Evolutionary conservation across 1,140 invertebrate genomes (phyloP).

Genomic region (Apis mellifera): DNA sequence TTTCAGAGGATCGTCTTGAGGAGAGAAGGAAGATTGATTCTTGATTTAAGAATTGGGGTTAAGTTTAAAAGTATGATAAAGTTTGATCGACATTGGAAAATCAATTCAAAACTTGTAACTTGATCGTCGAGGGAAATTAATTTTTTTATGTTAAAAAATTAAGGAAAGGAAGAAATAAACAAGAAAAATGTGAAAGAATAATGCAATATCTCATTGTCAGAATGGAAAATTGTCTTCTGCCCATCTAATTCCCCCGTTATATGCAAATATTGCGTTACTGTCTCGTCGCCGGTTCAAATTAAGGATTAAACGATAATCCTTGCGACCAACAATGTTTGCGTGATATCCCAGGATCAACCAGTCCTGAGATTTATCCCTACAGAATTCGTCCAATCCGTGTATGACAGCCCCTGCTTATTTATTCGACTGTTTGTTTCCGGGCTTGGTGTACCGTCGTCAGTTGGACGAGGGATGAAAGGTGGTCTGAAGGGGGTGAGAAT

Average conservation of each 20-base stretch:
- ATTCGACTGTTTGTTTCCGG: constrained; percentile 24
- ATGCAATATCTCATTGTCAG: too few relatives aligned
- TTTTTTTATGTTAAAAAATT: too few relatives aligned
- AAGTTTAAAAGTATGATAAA: not conserved
- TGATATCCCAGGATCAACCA: constrained; percentile 24
- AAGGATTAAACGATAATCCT: constrained; percentile 45
- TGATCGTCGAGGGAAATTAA: too few relatives aligned
- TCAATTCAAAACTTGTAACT: too few relatives aligned
- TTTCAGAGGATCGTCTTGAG: not conserved
- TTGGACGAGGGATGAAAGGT: not conserved
- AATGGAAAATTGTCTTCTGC: too few relatives aligned
- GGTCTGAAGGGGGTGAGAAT: not conserved
- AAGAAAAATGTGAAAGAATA: too few relatives aligned
- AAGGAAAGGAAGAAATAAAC: too few relatives aligned
- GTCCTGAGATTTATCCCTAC: constrained; percentile 1
- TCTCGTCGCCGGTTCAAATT: constrained; percentile 17
- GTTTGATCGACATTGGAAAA: too few relatives aligned
- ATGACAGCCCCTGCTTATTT: constrained; percentile 24
- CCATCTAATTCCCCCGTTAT: constrained; percentile 17
- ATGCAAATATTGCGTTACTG: constrained; percentile 25
- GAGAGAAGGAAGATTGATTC: not conserved
- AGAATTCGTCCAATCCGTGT: constrained; percentile 8
- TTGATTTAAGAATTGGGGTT: not conserved
- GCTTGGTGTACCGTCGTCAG: not conserved
- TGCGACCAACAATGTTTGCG: constrained; percentile 26